These are phyloP conservation scores for Orussus abietinus DNA, from an alignment of 1,140 invertebrate genomes.

Conservation along the genomic window DNA sequence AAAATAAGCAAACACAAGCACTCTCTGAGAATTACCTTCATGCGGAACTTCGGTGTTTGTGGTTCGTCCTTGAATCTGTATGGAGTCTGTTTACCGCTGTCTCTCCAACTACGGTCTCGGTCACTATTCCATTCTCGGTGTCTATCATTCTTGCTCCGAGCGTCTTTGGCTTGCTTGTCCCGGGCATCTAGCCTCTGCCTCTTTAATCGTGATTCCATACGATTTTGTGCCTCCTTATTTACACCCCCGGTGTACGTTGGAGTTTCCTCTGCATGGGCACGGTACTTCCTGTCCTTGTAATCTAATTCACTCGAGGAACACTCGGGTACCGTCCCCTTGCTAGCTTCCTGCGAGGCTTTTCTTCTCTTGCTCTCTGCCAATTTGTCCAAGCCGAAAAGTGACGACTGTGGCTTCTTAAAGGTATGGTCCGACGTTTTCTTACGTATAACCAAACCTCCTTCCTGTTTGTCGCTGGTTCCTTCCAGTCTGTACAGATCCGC, in stretches of 20 bases:
- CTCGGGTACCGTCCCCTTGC: constrained; percentile 33
- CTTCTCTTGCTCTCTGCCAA: constrained; percentile 72
- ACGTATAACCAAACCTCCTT: constrained; percentile 80
- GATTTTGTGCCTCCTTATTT: constrained; percentile 70
- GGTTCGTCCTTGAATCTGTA: constrained; percentile 72
- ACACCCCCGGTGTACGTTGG: constrained; percentile 91
- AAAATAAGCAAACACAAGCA: constrained; percentile 2
- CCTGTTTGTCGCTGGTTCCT: constrained; percentile 66
- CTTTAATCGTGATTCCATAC: constrained; percentile 65
- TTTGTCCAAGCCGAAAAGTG: constrained; percentile 82
- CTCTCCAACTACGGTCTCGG: constrained; percentile 34
- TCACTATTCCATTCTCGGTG: constrained; percentile 35
- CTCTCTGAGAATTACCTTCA: constrained; percentile 31
- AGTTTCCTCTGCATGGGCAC: constrained; percentile 78
- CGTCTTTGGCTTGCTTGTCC: constrained; percentile 22
- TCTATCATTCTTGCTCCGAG: constrained; percentile 29
- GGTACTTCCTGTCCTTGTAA: constrained; percentile 64
- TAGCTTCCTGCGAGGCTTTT: constrained; percentile 47
- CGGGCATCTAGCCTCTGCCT: constrained; percentile 54
- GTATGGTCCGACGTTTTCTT: constrained; percentile 66
- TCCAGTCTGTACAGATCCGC: constrained; percentile 75
- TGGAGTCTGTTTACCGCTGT: constrained; percentile 53
- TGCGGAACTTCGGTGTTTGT: constrained; percentile 64
- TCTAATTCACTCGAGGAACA: constrained; percentile 30
- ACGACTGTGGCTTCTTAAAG: constrained; percentile 77